Conservation (phyloP, 2,113 vertebrate species). For the Neolamprologus brichardi region DNA sequence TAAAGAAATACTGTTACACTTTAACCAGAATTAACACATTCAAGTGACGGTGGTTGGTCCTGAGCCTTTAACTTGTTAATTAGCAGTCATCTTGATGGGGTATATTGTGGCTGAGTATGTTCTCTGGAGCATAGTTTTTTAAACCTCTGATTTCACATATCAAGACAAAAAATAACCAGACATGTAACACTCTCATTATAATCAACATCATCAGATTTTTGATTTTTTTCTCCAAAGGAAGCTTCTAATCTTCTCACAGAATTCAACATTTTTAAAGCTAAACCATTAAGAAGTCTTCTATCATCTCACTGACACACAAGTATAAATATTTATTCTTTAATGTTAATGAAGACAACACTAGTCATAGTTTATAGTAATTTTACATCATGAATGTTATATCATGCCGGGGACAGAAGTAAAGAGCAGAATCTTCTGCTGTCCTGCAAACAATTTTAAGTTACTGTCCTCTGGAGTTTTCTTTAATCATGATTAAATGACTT, state of each 20-base stretch:
- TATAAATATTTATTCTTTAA: background rate
- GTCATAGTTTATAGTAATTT: background rate
- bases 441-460: background rate
- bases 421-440: background rate
- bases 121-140: fast-evolving
- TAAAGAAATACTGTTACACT: background rate
- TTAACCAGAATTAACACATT: background rate
- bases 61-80: background rate
- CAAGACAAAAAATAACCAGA: background rate
- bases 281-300: background rate
- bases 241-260: fast-evolving
- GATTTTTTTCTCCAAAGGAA: background rate
- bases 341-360: background rate
- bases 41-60: fast-evolving
- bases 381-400: background rate
- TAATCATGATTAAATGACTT: background rate
- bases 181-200: background rate
- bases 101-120: background rate
- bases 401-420: fast-evolving
- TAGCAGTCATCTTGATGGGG: background rate
- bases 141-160: background rate
- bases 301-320: background rate
- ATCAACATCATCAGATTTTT: background rate
- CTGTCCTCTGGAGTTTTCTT: background rate
- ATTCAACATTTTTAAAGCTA: background rate